Evolutionary conservation across 1,140 invertebrate species (phyloP), one percentile per base, ranked within the genome.

Genomic region (Kradibia gibbosae): DNA sequence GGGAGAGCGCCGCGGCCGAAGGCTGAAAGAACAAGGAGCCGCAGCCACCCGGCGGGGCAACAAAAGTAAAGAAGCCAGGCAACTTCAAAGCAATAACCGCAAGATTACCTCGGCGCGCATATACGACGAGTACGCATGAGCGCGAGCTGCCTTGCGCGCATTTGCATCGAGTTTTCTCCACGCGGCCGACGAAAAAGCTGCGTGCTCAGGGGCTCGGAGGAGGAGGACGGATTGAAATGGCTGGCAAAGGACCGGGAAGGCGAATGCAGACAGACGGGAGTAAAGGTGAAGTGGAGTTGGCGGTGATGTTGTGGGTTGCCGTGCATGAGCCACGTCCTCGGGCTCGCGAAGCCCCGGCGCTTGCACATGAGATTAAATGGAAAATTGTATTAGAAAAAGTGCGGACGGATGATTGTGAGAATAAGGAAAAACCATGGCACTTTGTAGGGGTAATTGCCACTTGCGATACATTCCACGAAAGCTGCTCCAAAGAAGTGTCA

Each of bases 81-180:
- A 48, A 71, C 80, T 81, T 81, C 80, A 81, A 81, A 81, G 74
- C 80, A 48, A 77, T 81, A 81, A 81, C 73, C 74, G 65, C 80
- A 53, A 77, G 65, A 77, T 81, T 76, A 81, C 36, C 79, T 65
- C 71, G 42, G 1, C 13, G 50, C 50, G 15, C 67, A 22, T 22
- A 34, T 45, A 39, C 48, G 48, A 62, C 53, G 53, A 45, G 22
- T 36, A 45, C 55, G 74, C 55, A 28, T 39, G 39, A 50, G 70
- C 25, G 8, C 42, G 31, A 48, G 70, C 73, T 34, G 17, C 53
- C 34, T 57, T 57, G 34, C 8, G 34, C 15, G 45, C 73, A 76
- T 70, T 81, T 70, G 25, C 48, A 53, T 75, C 55, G 79, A 50
- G 55, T 65, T 74, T 74, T 74, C 57, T 53, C 57, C 10, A 13